Base-by-base conservation (phyloP, 2,888 invertebrate species). In the Diaprepes abbreviatus region DNA sequence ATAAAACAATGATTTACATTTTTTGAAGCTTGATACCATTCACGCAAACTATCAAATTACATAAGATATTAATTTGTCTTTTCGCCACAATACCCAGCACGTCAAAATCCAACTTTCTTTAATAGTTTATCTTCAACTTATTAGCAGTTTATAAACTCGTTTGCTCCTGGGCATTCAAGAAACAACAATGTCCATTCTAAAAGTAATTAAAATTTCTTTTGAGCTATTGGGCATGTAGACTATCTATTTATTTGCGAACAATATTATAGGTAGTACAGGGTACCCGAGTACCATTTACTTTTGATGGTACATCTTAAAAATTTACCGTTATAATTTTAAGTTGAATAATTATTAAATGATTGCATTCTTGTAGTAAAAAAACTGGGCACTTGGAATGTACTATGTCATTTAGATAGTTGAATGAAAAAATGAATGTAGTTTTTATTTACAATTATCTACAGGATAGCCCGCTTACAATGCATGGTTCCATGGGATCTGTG, bases 141-240 rank as follows among this genome's bases (percentile, higher is more conserved):
- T 16, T 7, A 3, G 16, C 38, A 40, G 57, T 57, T 0, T 57
- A 57, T 38, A 24, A 36, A 38, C 7, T 7, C 9, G 14, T 6
- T 35, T 24, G 65, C 65, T 65, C 33, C 57, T 57, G 57, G 65
- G 17, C 24, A 45, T 59, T 31, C 9, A 38, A 40, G 16, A 14
- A 55, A 57, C 65, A 65, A 65, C 65, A 65, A 65, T 65, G 65
- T 65, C 17, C 36, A 57, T 65, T 65, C 43, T 45, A 48, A 65
- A 65, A 65, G 55, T 55, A 55, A 65, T 65, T 65, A 65, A 65
- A 64, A 64, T 55, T 43, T 65, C 48, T 65, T 55, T 65, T 65
- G 31, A 35, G 55, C 65, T 55, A 35, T 24, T 36, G 55, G 57
- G 45, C 43, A 65, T 65, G 48, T 65, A 57, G 65, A 55, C 55